These are phyloP conservation scores for Dryomyza anilis DNA, from an alignment of 2,888 invertebrate genomes.

Conservation along the genomic window DNA sequence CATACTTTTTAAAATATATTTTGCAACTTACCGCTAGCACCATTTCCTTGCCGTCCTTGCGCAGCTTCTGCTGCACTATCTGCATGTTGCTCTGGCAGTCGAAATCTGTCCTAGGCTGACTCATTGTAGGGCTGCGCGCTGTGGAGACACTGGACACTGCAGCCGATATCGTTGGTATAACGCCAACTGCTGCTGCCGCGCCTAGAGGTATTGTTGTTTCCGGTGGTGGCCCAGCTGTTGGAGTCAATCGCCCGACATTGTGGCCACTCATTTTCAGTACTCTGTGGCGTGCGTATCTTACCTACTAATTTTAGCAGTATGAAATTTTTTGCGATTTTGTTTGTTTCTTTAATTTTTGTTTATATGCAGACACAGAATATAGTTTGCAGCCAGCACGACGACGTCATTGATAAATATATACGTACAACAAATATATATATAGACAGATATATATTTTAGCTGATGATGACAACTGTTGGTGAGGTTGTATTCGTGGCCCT, in stretches of 20 bases:
- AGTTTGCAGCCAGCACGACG: background rate
- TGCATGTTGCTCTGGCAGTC: slow-evolving; percentile 35
- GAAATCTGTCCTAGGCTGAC: background rate
- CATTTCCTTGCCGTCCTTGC: slow-evolving; percentile 54
- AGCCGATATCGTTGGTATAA: slow-evolving; percentile 44
- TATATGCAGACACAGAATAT: background rate
- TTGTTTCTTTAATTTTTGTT: slow-evolving; percentile 3
- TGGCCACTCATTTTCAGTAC: slow-evolving; percentile 1
- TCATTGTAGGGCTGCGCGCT: background rate
- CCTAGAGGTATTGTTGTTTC: slow-evolving; percentile 30
- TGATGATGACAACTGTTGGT: too few species aligned
- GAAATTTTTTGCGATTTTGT: background rate
- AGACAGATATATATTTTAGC: too few species aligned
- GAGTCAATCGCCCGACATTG: background rate
- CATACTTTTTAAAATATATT: too few species aligned
- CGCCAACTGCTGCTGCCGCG: slow-evolving; percentile 13
- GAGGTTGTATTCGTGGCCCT: background rate
- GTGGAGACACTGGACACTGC: slow-evolving; percentile 36
- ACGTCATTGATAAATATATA: slow-evolving; percentile 15
- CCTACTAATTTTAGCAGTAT: slow-evolving; percentile 4
- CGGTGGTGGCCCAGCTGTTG: background rate
- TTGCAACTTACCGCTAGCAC: slow-evolving; percentile 51
- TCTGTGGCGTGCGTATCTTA: background rate
- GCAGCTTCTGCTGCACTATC: slow-evolving; percentile 57
- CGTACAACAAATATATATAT: too few species aligned